Base-by-base conservation (phyloP, 2,113 vertebrate genomes). In the Notarius quadriscutis region DNA sequence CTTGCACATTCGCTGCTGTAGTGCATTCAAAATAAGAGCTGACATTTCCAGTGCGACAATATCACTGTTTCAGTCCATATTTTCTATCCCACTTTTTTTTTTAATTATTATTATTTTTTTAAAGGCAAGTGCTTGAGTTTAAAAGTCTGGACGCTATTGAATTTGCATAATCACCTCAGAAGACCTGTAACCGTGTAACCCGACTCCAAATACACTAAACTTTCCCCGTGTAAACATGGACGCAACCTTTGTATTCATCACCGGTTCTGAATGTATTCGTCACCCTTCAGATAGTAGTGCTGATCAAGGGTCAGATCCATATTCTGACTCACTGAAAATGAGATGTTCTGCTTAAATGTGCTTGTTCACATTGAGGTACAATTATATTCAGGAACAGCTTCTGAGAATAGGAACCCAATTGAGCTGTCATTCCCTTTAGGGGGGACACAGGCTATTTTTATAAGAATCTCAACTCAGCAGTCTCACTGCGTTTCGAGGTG, bases 371-470 rank as follows among this genome's bases (percentile, higher is more conserved):
- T 20, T 57, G 62, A 86, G 78, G 30, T 34, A 51, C 78, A 34
- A 55, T 80, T 86, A 11, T 86, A 69, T 78, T 79, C 62, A 79
- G 81, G 65, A 82, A 74, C 25, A 72, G 65, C 53, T 81, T 11
- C 83, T 67, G 15, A 77, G 63, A 87, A 89, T 84, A 78, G 62
- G 60, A 82, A n/a, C 12, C 62, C 57, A 48, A 71, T 57, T 82
- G 84, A 83, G 74, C 65, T 34, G 57, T 79, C n/a, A 20, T 78
- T 87, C 77, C 75, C 84, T 83, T 86, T 55, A 41, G 67, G 88
- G 89, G 63, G 83, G 78, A 86, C 86, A 25, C 27, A 20, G 60
- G 69, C 81, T 89, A 85, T 89, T 87, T 89, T 89, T 89, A 67
- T 72, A 87, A 80, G 53, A 87, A 69, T 78, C 88, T 86, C 41